Base-by-base conservation (phyloP, 1,140 invertebrate species). In the Pseudobourletiella spinata region DNA sequence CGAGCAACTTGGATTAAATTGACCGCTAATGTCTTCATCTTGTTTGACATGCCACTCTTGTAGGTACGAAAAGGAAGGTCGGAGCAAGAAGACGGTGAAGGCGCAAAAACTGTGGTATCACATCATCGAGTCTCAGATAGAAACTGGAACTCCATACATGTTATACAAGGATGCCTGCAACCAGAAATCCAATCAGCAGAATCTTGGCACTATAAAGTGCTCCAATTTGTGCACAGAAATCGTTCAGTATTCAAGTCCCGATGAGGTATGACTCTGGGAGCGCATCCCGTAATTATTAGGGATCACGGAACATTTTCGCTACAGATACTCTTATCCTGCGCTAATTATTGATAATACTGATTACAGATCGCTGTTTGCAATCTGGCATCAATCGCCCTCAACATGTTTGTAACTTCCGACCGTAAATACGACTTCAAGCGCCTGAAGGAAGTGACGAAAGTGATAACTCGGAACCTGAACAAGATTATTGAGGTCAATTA, bases 191-290 rank as follows among this genome's bases (percentile, higher is more conserved):
- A 99, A 99, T 76, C 97, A 99, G 73, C 86, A 99, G 76, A 98
- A 99, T 78, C 75, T 99, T 20, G 97, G 96, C 26, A 99, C 96
- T 3, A 98, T 99, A 63, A 97, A 96, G 77, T 95, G 94, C 74
- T 96, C 92, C 64, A 99, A 99, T 77, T 78, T 99, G 16, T 99
- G 95, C 74, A 98, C 96, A 1, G 97, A 99, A 82, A 93, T 99
- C 72, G 83, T 99, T 1, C 86, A 98, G 76, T 98, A 96, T 74
- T 89, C 86, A 15, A 84, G 88, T 39, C 78, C 84, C 1, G 90
- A 97, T 76, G 95, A 98, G 82, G 85, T 82, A 66, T 61, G 57
- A 2, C n/a, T n/a, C n/a, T n/a, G n/a, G n/a, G n/a, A n/a, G n/a
- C n/a, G n/a, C n/a, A n/a, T n/a, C n/a, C n/a, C n/a, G n/a, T n/a